A percentile compares a stretch with the other conserved stretches of the same genome.
Evolutionary conservation across 2,113 vertebrate species (phyloP).

Genomic region (Pelvicachromis taeniatus): DNA sequence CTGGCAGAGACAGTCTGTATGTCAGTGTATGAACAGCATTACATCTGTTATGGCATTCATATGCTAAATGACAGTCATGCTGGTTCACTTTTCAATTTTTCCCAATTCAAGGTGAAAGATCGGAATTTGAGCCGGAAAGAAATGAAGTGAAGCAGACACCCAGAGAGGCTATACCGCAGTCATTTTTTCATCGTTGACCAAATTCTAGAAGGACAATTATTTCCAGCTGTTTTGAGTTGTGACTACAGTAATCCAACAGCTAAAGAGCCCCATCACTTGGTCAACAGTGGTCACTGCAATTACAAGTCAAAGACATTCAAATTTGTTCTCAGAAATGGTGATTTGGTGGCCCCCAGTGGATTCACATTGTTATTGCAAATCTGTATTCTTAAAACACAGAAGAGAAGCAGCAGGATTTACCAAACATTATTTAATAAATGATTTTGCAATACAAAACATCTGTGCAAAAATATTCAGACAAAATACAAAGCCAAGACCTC

Average conservation of each 20-base stretch:
- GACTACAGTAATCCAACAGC: neutral
- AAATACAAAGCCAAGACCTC: constrained; percentile 78
- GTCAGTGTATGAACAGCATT: neutral
- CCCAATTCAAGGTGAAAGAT: constrained; percentile 16
- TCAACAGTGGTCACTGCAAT: neutral
- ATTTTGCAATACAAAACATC: constrained; percentile 90
- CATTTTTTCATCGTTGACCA: neutral
- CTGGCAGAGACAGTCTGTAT: neutral
- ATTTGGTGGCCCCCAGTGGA: constrained; percentile 27
- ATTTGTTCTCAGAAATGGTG: no score
- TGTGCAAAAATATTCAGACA: constrained; percentile 87
- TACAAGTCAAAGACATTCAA: neutral
- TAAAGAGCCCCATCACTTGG: constrained; percentile 27
- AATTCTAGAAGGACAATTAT: constrained; percentile 1
- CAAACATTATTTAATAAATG: constrained; percentile 87
- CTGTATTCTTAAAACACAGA: neutral
- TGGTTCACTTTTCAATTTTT: neutral
- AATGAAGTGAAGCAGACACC: neutral
- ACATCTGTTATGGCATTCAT: neutral
- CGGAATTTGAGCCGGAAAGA: neutral
- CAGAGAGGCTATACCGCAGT: neutral
- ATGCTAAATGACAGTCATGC: neutral
- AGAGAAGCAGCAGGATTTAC: constrained; percentile 15
- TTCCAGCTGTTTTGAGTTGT: constrained; percentile 7
- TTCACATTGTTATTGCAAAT: neutral